Evolutionary conservation across 2,113 vertebrate genomes (phyloP).

Genomic region (Oncorhynchus mykiss): DNA sequence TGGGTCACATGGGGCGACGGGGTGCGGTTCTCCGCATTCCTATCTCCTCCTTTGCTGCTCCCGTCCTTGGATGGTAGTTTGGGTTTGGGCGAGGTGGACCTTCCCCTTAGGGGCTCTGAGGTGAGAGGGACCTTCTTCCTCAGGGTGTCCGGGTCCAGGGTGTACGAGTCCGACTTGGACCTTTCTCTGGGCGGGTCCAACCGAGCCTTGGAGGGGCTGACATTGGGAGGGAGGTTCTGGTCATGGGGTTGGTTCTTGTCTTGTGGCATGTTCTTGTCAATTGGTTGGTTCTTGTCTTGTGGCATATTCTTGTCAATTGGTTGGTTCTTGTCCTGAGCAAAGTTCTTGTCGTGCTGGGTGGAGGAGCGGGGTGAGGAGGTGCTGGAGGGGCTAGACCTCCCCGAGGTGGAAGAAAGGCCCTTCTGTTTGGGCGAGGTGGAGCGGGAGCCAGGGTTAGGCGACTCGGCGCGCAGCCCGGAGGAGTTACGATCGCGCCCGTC

Average conservation of each 20-base stretch:
- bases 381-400: constrained; percentile 83
- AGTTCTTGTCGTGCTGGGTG: constrained; percentile 85
- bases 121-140: constrained; percentile 93
- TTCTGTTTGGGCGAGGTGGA: constrained; percentile 94
- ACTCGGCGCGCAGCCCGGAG: constrained; percentile 84
- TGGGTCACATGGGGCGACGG: constrained; percentile 96
- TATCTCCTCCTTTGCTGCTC: constrained; percentile 70
- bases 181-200: constrained; percentile 94
- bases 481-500: constrained; percentile 79
- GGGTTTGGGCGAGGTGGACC: constrained; percentile 95
- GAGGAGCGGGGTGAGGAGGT: constrained; percentile 84
- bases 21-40: constrained; percentile 82
- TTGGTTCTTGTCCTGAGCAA: constrained; percentile 61
- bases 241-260: constrained; percentile 64
- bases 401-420: constrained; percentile 75
- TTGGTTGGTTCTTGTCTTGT: too few relatives aligned
- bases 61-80: constrained; percentile 87
- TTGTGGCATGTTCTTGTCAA: too few relatives aligned
- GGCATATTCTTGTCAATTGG: too few relatives aligned
- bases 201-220: constrained; percentile 83
- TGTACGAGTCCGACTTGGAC: constrained; percentile 98
- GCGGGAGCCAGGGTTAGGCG: constrained; percentile 88
- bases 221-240: constrained; percentile 87
- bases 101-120: constrained; percentile 85
- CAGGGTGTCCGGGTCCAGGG: constrained; percentile 92